Evolutionary conservation across 2,888 invertebrate genomes (phyloP).

Genomic region (Meganola albula): DNA sequence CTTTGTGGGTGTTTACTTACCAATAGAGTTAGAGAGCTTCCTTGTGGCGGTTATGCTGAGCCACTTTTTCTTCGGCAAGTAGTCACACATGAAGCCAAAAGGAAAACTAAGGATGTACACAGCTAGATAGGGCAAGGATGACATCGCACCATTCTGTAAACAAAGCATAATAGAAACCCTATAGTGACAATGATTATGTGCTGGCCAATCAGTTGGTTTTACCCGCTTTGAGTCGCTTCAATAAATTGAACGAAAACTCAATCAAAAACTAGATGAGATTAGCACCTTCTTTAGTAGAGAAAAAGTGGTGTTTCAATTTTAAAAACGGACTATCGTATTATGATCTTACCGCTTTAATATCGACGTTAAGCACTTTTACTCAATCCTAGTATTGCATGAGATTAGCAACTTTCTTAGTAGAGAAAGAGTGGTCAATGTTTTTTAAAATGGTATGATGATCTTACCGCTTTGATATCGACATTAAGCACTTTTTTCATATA

Average conservation of each 20-base stretch:
- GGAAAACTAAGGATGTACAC: slow-evolving; percentile 77
- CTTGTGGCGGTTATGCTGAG: slow-evolving; percentile 60
- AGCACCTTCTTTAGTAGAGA: background rate
- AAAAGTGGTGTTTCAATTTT: slow-evolving; percentile 48
- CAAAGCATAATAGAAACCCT: too few relatives aligned
- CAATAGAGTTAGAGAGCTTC: slow-evolving; percentile 36
- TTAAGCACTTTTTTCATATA: slow-evolving; percentile 78
- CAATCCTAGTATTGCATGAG: too few relatives aligned
- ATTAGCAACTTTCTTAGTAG: background rate
- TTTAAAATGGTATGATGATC: slow-evolving; percentile 78
- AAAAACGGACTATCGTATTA: slow-evolving; percentile 79
- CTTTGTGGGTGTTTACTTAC: too few relatives aligned
- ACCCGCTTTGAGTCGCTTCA: too few relatives aligned
- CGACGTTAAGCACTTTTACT: slow-evolving; percentile 70
- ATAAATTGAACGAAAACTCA: too few relatives aligned
- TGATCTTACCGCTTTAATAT: slow-evolving; percentile 73
- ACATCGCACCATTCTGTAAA: slow-evolving; percentile 78
- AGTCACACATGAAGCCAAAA: slow-evolving; percentile 62
- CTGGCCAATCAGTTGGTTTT: too few relatives aligned
- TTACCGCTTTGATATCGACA: slow-evolving; percentile 69
- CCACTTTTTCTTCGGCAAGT: slow-evolving; percentile 59
- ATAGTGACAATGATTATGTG: too few relatives aligned
- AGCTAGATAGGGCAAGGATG: slow-evolving; percentile 81
- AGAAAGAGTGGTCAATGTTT: slow-evolving; percentile 40
- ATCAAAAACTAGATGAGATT: too few relatives aligned